A percentile compares a stretch with the other conserved stretches of the same genome.
These are phyloP conservation scores for Ostrea denselamellosa DNA, from an alignment of 1,140 invertebrate species.

Conservation along the genomic window DNA sequence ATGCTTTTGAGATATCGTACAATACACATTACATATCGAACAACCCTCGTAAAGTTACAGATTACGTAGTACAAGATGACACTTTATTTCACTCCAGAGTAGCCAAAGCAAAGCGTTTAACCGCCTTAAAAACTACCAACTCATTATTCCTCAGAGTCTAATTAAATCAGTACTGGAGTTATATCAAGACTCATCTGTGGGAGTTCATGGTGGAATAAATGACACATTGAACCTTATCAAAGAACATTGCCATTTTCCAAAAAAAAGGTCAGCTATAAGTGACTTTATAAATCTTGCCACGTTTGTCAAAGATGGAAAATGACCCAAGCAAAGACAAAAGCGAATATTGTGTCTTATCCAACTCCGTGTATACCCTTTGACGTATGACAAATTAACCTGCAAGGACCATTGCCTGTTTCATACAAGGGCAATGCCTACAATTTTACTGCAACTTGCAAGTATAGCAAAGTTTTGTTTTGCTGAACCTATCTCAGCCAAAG, in stretches of 20 bases:
- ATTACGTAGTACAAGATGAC: slow-evolving; percentile 49
- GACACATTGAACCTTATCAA: slow-evolving; percentile 50
- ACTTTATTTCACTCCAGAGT: slow-evolving; percentile 51
- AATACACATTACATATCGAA: too few species aligned
- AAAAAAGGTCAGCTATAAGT: slow-evolving; percentile 7
- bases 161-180: slow-evolving; percentile 44
- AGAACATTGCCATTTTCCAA: slow-evolving; percentile 49
- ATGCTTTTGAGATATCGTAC: too few species aligned
- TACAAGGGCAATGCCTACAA: slow-evolving; percentile 51
- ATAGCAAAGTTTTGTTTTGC: slow-evolving; percentile 48
- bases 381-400: slow-evolving; percentile 52
- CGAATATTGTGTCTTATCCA: slow-evolving; percentile 41
- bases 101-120: slow-evolving; percentile 43
- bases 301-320: slow-evolving; percentile 47
- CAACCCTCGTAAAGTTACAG: too few species aligned
- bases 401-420: slow-evolving; percentile 50
- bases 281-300: slow-evolving; percentile 51
- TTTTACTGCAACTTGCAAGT: slow-evolving; percentile 57
- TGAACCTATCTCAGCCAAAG: slow-evolving; percentile 41
- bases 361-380: slow-evolving; percentile 48
- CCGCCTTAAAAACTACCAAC: slow-evolving; percentile 41
- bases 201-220: slow-evolving; percentile 52
- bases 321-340: slow-evolving; percentile 22
- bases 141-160: slow-evolving; percentile 40
- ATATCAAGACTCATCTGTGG: slow-evolving; percentile 52